Base-by-base conservation (phyloP, 2,797 vertebrate genomes). In the Buphagus erythrorhynchus region DNA sequence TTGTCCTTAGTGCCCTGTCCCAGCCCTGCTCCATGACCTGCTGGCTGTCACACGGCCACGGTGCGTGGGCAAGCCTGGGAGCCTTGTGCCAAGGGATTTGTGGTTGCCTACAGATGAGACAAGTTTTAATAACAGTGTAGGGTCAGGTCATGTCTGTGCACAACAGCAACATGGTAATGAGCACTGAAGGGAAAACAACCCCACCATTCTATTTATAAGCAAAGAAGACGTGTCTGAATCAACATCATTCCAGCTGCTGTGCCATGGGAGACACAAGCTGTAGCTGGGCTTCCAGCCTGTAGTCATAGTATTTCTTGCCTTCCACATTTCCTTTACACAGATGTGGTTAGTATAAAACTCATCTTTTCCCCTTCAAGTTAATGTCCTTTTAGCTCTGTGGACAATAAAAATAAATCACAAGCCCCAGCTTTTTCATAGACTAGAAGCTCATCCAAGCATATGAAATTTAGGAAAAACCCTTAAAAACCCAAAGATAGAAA, bases 41-140 rank as follows among this genome's bases (percentile, higher is more conserved):
- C 36, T 2, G 9, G 24, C 35, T 3, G 1, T 20, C 2, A 0
- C n/a, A 28, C 1, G 3, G 29, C 66, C 85, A 36, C 0, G 0
- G 9, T 10, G 26, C 5, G 1, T 0, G 0, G n/a, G 14, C 18
- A 8, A 59, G 46, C 49, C 46, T 16, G 2, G 57, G 29, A 78
- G 40, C 74, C 48, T 49, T 3, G 6, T 48, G 36, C 52, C 8
- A 6, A 57, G 87, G 71, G 75, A 28, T 61, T 31, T 85, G 78
- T 59, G 85, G 75, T 55, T 78, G 26, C 48, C 36, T 11, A 7
- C n/a, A 28, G 62, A 17, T 7, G 10, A 22, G 52, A 69, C 42
- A 49, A 61, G 45, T 71, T 87, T 67, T 31, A 42, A 45, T 40
- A 57, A 58, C 19, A 22, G 43, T 1, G 0, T 7, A 35, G 58